phyloP scores from a whole-genome alignment of 2,113 vertebrate genomes.

The Tragelaphus buxtoni region DNA sequence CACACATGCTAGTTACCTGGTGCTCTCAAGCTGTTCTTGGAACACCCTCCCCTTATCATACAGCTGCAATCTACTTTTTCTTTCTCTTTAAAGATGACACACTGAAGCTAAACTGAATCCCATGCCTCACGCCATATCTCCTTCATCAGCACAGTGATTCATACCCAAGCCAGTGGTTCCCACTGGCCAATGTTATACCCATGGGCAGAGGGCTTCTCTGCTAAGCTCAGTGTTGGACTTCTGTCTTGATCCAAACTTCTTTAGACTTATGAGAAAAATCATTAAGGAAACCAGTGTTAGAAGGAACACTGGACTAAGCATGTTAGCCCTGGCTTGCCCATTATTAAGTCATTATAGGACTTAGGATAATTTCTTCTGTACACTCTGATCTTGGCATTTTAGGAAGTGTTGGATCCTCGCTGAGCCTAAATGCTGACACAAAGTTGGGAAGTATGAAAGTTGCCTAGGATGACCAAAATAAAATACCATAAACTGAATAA shows the following conservation, averaged over 20 bases:
- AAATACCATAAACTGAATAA: background rate
- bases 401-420: background rate
- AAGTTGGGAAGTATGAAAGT: background rate
- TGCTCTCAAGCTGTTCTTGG: background rate
- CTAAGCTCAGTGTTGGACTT: background rate
- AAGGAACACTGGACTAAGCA: background rate
- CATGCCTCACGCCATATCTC: accelerated
- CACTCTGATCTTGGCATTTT: background rate
- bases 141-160: background rate
- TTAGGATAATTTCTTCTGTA: background rate
- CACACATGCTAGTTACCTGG: background rate
- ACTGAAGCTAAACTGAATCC: background rate
- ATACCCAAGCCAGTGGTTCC: background rate
- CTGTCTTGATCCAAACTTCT: background rate
- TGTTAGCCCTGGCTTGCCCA: background rate
- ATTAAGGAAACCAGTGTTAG: background rate
- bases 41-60: background rate
- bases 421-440: background rate
- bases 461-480: background rate
- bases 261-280: background rate
- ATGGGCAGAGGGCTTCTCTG: background rate
- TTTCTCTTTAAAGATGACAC: background rate
- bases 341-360: background rate
- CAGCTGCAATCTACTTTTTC: background rate
- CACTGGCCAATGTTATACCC: too few species aligned